phyloP scores from a whole-genome alignment of 2,888 invertebrate species.

The Rotaria macrura region DNA sequence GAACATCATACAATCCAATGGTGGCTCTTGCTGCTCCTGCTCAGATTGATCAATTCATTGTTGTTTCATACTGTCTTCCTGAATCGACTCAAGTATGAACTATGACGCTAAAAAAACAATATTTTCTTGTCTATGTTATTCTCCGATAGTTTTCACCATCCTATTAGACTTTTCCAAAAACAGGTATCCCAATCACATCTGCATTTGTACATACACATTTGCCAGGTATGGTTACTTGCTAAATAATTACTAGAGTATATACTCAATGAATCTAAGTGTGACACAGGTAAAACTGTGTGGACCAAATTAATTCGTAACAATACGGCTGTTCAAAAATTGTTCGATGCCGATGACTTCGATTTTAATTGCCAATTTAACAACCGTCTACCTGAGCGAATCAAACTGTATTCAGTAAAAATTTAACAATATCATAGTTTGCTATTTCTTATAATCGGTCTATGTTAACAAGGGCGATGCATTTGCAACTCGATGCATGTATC shows the following conservation, averaged over 20 bases:
- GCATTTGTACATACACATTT: not conserved
- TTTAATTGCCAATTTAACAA: constrained; percentile 28
- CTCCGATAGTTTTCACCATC: no score
- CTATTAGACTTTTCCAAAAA: not conserved
- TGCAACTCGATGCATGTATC: constrained; percentile 25
- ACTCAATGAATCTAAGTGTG: no score
- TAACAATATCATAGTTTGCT: no score
- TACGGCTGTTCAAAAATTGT: constrained; percentile 21
- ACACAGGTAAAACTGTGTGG: not conserved
- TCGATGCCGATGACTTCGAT: constrained; percentile 19
- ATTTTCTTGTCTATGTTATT: no score
- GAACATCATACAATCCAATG: not conserved
- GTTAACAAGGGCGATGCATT: constrained; percentile 25
- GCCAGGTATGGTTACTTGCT: not conserved
- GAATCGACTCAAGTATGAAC: not conserved
- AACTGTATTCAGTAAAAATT: not conserved
- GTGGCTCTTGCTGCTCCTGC: constrained; percentile 19
- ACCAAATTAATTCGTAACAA: constrained; percentile 29
- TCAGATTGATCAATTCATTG: not conserved
- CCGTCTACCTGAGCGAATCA: not conserved
- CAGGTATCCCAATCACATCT: not conserved
- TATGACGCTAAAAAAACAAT: no score
- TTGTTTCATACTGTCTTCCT: constrained; percentile 19
- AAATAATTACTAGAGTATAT: not conserved
- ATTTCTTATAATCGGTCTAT: no score